Evolutionary conservation across 2,888 invertebrate species (phyloP), one percentile per base, ranked within the genome.

Genomic region (Seladonia tumulorum): DNA sequence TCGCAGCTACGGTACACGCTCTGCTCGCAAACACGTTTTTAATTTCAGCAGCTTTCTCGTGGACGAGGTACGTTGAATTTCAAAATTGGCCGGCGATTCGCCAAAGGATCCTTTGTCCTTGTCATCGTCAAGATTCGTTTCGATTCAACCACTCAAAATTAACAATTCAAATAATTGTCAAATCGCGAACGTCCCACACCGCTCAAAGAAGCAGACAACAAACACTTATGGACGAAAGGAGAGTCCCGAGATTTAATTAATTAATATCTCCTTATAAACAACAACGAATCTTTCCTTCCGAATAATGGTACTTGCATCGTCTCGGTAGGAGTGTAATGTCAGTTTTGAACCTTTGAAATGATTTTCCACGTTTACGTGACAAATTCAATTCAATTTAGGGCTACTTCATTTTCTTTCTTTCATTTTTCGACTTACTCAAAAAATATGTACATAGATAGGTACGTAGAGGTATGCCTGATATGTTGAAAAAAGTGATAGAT

Each of bases 161-260:
- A 29, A 22, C 63, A 14, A 29, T 47, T 10, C 2, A 42, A 63
- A 76, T 5, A 76, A 76, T 53, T 70, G 39, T 80, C 16, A n/a
- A 45, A 18, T 35, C 16, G 53, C 35, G 49, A 81, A 45, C 14
- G 18, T 66, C 25, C 29, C 68, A 47, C 47, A 70, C n/a, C 47
- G 47, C 35, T 35, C 18, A 29, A 75, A 57, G 57, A 53, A 25
- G 18, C 72, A 79, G 66, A 73, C 76, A 68, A 73, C 42, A 84
- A 22, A 75, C 25, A 53, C 39, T 57, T 35, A 72, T 45, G 74
- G 85, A 81, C 72, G 76, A 84, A 63, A 74, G 68, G 68, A 35
- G 18, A 81, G 68, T 22, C 35, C 42, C 29, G 16, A 47, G 35
- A 72, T 53, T n/a, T 35, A 29, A 39, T 77, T 42, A 74, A 66